Conservation (phyloP, 2,888 invertebrate species). For the Tuberolachnus salignus region DNA sequence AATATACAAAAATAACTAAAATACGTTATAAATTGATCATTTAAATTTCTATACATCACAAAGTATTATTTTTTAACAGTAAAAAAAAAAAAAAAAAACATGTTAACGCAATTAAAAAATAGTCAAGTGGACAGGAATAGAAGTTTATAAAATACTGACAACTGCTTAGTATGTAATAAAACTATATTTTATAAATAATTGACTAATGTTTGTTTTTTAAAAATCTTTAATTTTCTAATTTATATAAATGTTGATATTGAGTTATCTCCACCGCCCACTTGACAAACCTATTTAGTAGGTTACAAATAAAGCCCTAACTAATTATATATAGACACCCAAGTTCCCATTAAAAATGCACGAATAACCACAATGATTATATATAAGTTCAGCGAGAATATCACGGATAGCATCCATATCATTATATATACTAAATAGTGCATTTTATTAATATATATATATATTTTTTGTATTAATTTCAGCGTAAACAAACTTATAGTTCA, state of each 20-base stretch:
- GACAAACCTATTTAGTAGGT: background rate
- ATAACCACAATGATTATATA: constrained; percentile 18
- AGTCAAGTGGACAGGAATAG: constrained; percentile 8
- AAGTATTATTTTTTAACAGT: background rate
- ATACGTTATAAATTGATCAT: constrained; percentile 31
- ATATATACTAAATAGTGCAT: constrained; percentile 1
- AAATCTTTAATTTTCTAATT: no score
- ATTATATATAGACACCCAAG: constrained; percentile 27
- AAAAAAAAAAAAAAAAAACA: background rate
- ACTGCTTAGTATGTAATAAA: background rate
- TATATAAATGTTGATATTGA: no score
- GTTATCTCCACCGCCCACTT: constrained; percentile 9
- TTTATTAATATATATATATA: background rate
- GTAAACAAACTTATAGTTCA: background rate
- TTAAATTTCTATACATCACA: constrained; percentile 42
- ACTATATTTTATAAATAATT: constrained; percentile 40
- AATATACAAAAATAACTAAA: constrained; percentile 49
- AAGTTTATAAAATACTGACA: background rate
- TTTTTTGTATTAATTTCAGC: background rate
- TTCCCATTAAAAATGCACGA: constrained; percentile 19
- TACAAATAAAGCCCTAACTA: constrained; percentile 7
- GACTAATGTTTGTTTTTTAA: background rate
- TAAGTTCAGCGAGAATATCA: constrained; percentile 12
- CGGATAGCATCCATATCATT: constrained; percentile 3
- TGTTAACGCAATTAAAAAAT: background rate